A percentile compares a stretch with the other conserved stretches of the same genome.
These are phyloP conservation scores for Carollia perspicillata DNA, from an alignment of 2,113 vertebrate genomes.

Conservation along the genomic window DNA sequence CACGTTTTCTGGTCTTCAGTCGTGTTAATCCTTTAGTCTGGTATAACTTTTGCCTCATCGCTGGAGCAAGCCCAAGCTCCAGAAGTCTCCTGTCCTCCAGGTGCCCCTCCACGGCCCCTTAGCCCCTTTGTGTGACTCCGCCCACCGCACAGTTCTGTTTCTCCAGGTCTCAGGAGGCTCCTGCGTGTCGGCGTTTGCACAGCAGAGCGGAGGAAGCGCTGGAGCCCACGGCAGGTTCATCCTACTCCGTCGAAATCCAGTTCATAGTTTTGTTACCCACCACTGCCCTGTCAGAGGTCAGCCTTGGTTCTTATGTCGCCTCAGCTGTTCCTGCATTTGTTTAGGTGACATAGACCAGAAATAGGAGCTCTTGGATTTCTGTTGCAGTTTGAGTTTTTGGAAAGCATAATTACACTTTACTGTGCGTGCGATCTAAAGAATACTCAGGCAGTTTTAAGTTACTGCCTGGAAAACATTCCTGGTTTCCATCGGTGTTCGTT, in stretches of 20 bases:
- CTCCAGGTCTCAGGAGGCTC: not conserved
- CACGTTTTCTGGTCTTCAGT: not conserved
- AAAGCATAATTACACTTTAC: not conserved
- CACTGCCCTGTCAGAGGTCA: not conserved
- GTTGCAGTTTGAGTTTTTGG: not conserved
- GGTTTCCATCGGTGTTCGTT: not conserved
- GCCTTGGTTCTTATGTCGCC: not conserved
- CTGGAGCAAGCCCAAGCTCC: not conserved
- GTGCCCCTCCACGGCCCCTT: not conserved
- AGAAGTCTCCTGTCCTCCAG: not conserved
- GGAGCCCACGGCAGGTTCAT: not conserved
- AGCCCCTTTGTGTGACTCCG: not conserved
- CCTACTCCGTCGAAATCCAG: not conserved
- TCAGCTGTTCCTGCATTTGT: constrained; percentile 4
- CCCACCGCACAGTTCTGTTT: fast-evolving
- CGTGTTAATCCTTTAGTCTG: not conserved
- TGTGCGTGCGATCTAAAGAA: not conserved
- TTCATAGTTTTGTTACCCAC: not conserved
- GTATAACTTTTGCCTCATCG: not conserved
- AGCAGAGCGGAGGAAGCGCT: fast-evolving
- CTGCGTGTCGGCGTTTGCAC: not conserved
- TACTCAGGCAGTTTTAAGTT: not conserved
- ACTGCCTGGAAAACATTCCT: not conserved
- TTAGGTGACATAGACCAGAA: not conserved
- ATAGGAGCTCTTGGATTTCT: not conserved